Evolutionary conservation across 2,888 invertebrate species (phyloP).

Genomic region (Globia sparganii): DNA sequence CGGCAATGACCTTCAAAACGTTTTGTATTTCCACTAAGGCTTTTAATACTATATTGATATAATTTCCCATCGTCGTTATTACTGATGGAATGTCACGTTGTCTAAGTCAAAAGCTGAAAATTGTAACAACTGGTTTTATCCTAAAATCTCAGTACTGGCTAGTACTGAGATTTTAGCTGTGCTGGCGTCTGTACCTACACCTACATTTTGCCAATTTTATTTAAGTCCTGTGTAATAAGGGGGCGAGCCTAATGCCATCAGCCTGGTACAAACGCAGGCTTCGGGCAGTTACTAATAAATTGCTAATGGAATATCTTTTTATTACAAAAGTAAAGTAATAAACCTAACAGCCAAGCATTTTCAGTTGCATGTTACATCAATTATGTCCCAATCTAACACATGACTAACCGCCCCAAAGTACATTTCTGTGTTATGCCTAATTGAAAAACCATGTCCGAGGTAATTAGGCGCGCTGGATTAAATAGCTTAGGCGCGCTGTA

Average conservation of each 20-base stretch:
- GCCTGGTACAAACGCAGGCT: not conserved
- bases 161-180: too few species aligned
- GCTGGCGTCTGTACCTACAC: too few species aligned
- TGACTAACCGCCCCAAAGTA: slow-evolving; percentile 45
- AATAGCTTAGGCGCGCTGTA: slow-evolving; percentile 17
- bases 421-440: slow-evolving; percentile 60
- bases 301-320: not conserved
- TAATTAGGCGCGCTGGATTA: too few species aligned
- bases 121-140: not conserved
- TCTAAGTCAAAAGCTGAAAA: not conserved
- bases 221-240: too few species aligned
- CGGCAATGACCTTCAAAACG: not conserved
- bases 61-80: not conserved
- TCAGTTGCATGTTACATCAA: slow-evolving; percentile 36
- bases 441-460: slow-evolving; percentile 55
- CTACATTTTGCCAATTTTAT: too few species aligned
- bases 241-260: not conserved
- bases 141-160: not conserved
- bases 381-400: slow-evolving; percentile 23
- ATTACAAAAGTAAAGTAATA: slow-evolving; percentile 8
- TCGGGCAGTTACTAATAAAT: not conserved
- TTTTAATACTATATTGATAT: not conserved
- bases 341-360: slow-evolving; percentile 23
- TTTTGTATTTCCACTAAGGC: not conserved
- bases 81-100: not conserved